Conservation (phyloP, 1,140 invertebrate species). For the Pseudomyrmex pallidus region DNA sequence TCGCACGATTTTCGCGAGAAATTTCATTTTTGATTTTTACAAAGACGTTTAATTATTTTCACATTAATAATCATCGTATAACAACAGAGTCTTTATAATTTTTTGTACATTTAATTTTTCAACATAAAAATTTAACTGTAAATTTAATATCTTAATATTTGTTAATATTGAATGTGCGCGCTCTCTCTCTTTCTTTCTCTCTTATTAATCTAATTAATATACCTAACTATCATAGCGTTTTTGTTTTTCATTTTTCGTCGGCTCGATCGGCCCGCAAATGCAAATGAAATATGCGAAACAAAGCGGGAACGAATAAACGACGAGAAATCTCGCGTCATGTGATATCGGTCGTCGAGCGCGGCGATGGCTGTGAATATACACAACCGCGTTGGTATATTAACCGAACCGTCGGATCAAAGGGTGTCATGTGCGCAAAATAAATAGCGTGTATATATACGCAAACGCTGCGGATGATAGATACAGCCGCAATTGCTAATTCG, state of each 20-base stretch:
- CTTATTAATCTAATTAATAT: no score
- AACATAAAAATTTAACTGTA: no score
- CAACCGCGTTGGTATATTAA: slow-evolving; percentile 31
- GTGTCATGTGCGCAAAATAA: slow-evolving; percentile 42
- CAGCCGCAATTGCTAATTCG: slow-evolving; percentile 47
- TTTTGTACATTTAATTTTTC: no score
- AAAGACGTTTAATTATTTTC: no score
- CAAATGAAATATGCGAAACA: slow-evolving; percentile 12
- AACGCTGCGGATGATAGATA: slow-evolving; percentile 39
- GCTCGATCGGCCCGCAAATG: neutral
- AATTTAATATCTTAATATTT: no score
- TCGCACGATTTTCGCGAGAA: no score
- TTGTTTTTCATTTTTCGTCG: neutral
- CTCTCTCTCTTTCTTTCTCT: no score
- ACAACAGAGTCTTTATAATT: no score
- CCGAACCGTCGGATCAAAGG: slow-evolving; percentile 44
- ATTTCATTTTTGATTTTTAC: no score
- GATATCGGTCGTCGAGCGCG: neutral
- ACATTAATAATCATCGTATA: no score
- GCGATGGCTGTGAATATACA: slow-evolving; percentile 31
- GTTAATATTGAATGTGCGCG: no score
- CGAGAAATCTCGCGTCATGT: slow-evolving; percentile 14
- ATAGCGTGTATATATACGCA: slow-evolving; percentile 22
- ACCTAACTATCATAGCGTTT: neutral
- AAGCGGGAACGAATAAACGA: slow-evolving; percentile 32